These are phyloP conservation scores for Acrossocheilus wenchowensis DNA, from an alignment of 2,797 vertebrate genomes.

Conservation along the genomic window DNA sequence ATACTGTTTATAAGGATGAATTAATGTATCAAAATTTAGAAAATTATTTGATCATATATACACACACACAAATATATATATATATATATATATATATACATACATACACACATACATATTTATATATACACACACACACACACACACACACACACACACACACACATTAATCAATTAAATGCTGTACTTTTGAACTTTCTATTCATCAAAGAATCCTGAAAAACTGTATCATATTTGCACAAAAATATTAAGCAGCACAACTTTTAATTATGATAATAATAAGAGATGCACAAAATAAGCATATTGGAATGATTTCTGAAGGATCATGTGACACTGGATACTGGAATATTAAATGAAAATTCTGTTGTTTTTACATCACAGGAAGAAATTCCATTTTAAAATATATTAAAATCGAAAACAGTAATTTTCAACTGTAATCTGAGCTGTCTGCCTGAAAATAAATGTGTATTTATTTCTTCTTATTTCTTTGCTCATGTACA, in stretches of 20 bases:
- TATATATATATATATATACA: no score
- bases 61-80: no score
- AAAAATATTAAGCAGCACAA: neutral
- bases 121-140: no score
- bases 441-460: slow-evolving; percentile 28
- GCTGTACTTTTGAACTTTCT: no score
- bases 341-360: neutral
- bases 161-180: no score
- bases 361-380: neutral
- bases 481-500: slow-evolving; percentile 48
- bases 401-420: neutral
- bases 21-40: no score
- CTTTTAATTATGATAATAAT: neutral
- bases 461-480: slow-evolving; percentile 16
- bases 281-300: neutral
- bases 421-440: neutral
- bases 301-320: neutral
- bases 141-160: no score
- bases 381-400: neutral
- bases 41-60: no score
- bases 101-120: no score
- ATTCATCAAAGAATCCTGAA: neutral
- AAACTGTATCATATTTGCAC: neutral
- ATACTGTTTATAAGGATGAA: no score
- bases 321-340: neutral